Base-by-base conservation (phyloP, 2,888 invertebrate species). In the Drosophila dives region DNA sequence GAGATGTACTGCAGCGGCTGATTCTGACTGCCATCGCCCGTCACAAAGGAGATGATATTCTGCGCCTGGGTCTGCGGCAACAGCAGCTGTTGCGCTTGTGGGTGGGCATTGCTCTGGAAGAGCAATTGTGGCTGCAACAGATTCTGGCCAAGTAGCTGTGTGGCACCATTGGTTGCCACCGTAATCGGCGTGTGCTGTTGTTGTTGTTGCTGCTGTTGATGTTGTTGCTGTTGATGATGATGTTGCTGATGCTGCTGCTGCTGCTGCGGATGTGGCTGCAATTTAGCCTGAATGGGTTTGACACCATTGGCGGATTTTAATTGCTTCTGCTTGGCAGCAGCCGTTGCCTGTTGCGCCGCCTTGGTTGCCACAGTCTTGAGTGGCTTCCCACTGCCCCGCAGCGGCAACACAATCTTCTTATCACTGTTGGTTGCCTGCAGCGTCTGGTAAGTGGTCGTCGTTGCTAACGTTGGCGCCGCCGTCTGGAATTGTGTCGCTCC, bases 1-100 rank as follows among this genome's bases (percentile, higher is more conserved):
- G 96, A 95, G 53, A 97, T 95, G 84, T 97, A 97, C 86, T 97
- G 97, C 92, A 97, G 96, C 86, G 97, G 97, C 64, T 95, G 94
- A 8, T 93, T 92, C 67, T 92, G 92, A 4, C 90, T 81, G 4
- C 91, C 90, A n/a, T 91, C 91, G 3, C 90, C 90, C 45, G 92
- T 90, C 17, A 93, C 90, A 68, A 93, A 92, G 3, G 95, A 94
- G 59, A 94, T 93, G 64, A 94, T 93, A 84, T 93, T 94, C 53
- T 93, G 92, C 0, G 81, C 70, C 20, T 87, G 81, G 2, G 86
- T 53, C 70, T 88, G 94, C 93, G 64, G 94, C 93, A 91, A 94
- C 72, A 93, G 80, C 11, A 93, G 71, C 36, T 92, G 79, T 34
- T 77, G 84, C n/a, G 74, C 51, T 60, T 73, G 77, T 55, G 64